Conservation (phyloP, 2,888 invertebrate genomes). For the Neoaliturus tenellus region DNA sequence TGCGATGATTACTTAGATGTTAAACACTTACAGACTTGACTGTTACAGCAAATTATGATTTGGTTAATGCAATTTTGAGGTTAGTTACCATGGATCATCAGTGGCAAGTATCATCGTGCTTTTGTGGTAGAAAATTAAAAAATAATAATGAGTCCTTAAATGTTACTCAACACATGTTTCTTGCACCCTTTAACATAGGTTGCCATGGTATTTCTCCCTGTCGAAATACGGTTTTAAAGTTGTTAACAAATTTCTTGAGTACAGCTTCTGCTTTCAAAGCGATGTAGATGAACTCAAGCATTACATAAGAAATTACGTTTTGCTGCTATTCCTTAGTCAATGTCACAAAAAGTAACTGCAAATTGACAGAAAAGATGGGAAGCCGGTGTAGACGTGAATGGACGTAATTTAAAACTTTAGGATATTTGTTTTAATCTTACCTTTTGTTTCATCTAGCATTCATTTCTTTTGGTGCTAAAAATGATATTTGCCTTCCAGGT, state of each 20-base stretch:
- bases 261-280: neutral
- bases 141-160: neutral
- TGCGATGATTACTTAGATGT: too few species aligned
- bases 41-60: too few species aligned
- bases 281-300: neutral
- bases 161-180: neutral
- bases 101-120: neutral
- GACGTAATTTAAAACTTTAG: conserved; percentile 10
- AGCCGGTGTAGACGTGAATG: neutral
- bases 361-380: conserved; percentile 1
- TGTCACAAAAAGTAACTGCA: conserved; percentile 11
- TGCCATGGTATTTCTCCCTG: neutral
- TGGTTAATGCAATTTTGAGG: neutral
- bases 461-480: too few species aligned
- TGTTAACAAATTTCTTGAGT: neutral
- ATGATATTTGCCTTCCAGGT: neutral
- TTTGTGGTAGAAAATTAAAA: neutral
- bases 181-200: neutral
- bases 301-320: neutral
- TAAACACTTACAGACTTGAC: too few species aligned
- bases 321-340: conserved; percentile 23
- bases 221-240: conserved; percentile 9
- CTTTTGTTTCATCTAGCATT: too few species aligned
- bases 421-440: too few species aligned
- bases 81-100: conserved; percentile 4